Evolutionary conservation across 2,888 invertebrate genomes (phyloP), one percentile per base, ranked within the genome.

Genomic region (Danaus chrysippus): DNA sequence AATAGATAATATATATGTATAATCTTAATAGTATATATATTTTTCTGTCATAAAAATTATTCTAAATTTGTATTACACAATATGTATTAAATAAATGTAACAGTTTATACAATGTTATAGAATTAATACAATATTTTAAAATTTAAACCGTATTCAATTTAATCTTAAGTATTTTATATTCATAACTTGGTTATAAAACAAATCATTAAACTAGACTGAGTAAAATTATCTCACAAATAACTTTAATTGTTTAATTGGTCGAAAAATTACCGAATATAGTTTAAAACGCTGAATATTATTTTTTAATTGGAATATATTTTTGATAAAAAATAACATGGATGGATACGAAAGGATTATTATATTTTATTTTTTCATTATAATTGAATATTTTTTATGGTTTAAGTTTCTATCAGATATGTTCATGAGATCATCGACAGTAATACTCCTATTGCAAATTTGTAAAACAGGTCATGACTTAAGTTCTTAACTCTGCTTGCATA

Each of bases 351-450:
- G 49, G 17, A 17, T 17, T 17, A 17, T 10, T 17, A 49, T 9
- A 10, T 49, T 49, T 49, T 49, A 11, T 49, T 17, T 15, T 17
- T n/a, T 19, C 10, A 15, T 42, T 43, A 54, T n/a, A 42, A 53
- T 52, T 57, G 41, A 34, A 34, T 42, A 42, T 54, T 19, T 54
- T 54, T 17, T 42, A 55, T 59, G 58, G 60, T 53, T 63, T 54
- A 61, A 34, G 61, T 44, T 53, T 57, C 61, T 42, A 44, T 15
- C 53, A 46, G n/a, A 13, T n/a, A 15, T n/a, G n/a, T 9, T 10
- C 44, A 43, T 67, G 67, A 67, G 54, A 61, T 67, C 67, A 67
- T 57, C 59, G 56, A 54, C 56, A 42, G 59, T 56, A 61, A 56
- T 43, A 52, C 57, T 52, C 58, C 19, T 58, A 55, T 55, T 43